phyloP scores from a whole-genome alignment of 2,113 vertebrate species.

The Eulacestoma nigropectus region DNA sequence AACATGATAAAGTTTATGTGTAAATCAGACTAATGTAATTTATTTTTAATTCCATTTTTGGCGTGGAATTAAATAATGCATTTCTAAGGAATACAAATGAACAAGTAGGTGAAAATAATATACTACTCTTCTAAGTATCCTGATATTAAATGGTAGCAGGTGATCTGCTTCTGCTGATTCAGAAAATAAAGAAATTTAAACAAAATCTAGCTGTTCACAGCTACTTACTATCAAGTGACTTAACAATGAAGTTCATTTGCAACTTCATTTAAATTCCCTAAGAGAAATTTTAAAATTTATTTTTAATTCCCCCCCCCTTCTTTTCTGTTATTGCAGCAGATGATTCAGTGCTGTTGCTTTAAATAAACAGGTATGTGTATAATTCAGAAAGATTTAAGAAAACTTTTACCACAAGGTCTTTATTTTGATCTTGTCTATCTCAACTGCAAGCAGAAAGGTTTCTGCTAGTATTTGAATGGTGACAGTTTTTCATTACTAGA shows the following conservation, averaged over 20 bases:
- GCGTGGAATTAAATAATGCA: neutral
- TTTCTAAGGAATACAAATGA: neutral
- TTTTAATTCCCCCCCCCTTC: rapidly evolving
- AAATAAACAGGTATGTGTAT: neutral
- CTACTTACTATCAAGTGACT: neutral
- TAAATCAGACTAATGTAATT: conserved; percentile 4
- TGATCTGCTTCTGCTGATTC: neutral
- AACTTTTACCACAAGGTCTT: neutral
- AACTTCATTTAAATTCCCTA: neutral
- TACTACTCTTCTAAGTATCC: neutral
- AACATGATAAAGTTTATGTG: conserved; percentile 29
- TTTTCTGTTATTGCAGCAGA: neutral
- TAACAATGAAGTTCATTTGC: neutral
- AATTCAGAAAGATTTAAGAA: neutral
- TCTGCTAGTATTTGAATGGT: neutral
- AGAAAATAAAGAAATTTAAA: neutral
- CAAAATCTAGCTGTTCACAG: neutral
- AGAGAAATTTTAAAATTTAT: too few relatives aligned
- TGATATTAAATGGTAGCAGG: neutral
- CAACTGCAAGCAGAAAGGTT: neutral
- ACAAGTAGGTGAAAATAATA: neutral
- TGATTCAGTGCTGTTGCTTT: neutral
- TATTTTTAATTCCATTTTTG: neutral
- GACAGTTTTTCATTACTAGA: neutral
- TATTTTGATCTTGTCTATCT: neutral